A percentile compares a stretch with the other conserved stretches of the same genome.
phyloP scores from a whole-genome alignment of 2,888 invertebrate species.

The Toxonevra muliebris region DNA sequence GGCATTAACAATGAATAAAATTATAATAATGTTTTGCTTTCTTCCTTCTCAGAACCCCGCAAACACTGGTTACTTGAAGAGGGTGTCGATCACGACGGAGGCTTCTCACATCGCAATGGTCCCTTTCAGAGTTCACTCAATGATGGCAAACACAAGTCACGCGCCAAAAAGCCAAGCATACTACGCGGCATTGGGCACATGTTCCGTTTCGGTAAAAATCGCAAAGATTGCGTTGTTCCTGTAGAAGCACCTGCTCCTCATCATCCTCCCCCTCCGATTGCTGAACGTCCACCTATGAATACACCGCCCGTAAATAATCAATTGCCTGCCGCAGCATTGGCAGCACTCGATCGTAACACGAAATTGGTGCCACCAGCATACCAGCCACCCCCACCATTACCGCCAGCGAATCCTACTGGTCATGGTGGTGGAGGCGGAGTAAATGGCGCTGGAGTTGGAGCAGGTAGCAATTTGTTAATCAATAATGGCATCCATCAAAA shows the following conservation, averaged over 20 bases:
- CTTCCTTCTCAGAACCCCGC: conserved; percentile 69
- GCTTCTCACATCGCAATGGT: conserved; percentile 75
- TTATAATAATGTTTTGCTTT: neutral
- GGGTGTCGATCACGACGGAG: conserved; percentile 73
- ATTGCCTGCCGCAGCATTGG: conserved; percentile 57
- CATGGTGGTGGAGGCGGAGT: conserved; percentile 37
- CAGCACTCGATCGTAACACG: conserved; percentile 56
- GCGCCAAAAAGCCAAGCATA: conserved; percentile 78
- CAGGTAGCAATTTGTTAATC: conserved; percentile 13
- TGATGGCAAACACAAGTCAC: conserved; percentile 68
- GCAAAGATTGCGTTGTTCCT: conserved; percentile 67
- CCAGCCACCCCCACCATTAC: conserved; percentile 64
- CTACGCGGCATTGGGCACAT: conserved; percentile 70
- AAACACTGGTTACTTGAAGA: conserved; percentile 86
- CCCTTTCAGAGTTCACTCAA: conserved; percentile 84
- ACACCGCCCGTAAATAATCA: conserved; percentile 48
- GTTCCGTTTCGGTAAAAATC: conserved; percentile 70
- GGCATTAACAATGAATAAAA: neutral
- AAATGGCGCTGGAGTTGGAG: conserved; percentile 21
- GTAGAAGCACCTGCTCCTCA: conserved; percentile 52
- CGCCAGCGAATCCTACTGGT: conserved; percentile 52
- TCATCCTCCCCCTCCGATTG: conserved; percentile 28
- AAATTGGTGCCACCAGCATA: conserved; percentile 63
- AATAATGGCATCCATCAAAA: conserved; percentile 60
- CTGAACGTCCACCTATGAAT: conserved; percentile 29